Conservation (phyloP, 1,140 invertebrate genomes). For the Heliconius melpomene region DNA sequence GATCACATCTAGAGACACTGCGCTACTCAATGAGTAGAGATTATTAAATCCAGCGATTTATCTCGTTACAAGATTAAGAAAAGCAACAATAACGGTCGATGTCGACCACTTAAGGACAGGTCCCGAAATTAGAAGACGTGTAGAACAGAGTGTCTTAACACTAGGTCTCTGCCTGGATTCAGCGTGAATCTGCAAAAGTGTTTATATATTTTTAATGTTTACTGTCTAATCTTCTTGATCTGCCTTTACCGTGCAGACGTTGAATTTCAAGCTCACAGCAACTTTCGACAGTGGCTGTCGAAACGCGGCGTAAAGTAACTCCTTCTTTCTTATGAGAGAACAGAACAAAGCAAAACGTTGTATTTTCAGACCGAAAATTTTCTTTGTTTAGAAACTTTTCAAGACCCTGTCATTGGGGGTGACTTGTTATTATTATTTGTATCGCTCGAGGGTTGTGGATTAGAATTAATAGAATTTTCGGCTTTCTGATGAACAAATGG, state of each 20-base stretch:
- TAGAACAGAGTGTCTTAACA: too few relatives aligned
- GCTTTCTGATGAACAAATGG: background rate
- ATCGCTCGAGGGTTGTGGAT: conserved; percentile 1
- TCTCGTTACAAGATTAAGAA: too few relatives aligned
- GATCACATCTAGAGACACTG: too few relatives aligned
- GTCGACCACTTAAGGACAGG: too few relatives aligned
- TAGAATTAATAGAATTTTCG: conserved; percentile 20
- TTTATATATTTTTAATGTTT: background rate
- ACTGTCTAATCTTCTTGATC: background rate
- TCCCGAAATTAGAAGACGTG: too few relatives aligned
- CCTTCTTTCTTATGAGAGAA: conserved; percentile 23
- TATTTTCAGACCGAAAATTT: conserved; percentile 17
- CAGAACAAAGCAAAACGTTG: conserved; percentile 25
- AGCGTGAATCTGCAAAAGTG: too few relatives aligned
- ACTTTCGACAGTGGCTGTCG: conserved; percentile 30
- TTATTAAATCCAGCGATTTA: too few relatives aligned
- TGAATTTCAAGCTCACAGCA: conserved; percentile 4
- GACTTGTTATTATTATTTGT: conserved; percentile 29
- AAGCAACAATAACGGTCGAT: too few relatives aligned
- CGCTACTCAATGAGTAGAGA: too few relatives aligned
- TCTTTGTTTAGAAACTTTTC: conserved; percentile 34
- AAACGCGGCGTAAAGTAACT: conserved; percentile 31
- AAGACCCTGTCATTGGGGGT: conserved; percentile 20
- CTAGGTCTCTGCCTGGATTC: too few relatives aligned
- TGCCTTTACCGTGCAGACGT: background rate